Evolutionary conservation across 2,888 invertebrate genomes (phyloP), one percentile per base, ranked within the genome.

Genomic region (Apoderus coryli): DNA sequence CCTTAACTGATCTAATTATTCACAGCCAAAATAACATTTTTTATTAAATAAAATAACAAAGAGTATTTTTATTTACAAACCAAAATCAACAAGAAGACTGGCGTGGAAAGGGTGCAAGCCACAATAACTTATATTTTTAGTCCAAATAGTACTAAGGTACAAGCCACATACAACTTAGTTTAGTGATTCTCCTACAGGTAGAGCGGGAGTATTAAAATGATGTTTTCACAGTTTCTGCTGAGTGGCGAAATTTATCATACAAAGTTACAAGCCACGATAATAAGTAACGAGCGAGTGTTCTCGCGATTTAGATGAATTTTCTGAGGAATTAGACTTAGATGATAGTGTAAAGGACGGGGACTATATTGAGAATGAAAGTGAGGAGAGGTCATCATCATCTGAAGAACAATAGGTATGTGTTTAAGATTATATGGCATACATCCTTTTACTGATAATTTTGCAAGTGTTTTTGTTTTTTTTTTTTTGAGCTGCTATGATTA

Each of bases 191-290:
- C 4, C 4, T 14, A 25, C 12, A 25, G 25, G 14, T 25, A 14
- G 13, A 13, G 25, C 25, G 13, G 13, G 3, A 4, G n/a, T n/a
- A n/a, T n/a, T 25, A 4, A 25, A 12, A 12, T 25, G 25, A 4
- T 4, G 13, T 12, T 25, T 25, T 25, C 13, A 25, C 13, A 25
- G 6, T 11, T 11, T 25, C 25, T 25, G 25, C 13, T 12, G 13
- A 2, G 3, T 4, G 3, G 3, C 25, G 12, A 3, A 3, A 4
- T 6, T 4, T 25, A 14, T 25, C 25, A 12, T 2, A 28, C 11
- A 28, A 16, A 22, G 28, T 28, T 28, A 28, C 28, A 28, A 28
- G 28, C 28, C 16, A 16, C 28, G 11, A 28, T 16, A 10, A 28
- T 28, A 12, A 19, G 28, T 16, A 4, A 28, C 22, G 22, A n/a